Evolutionary conservation across 2,888 invertebrate species (phyloP), one percentile per base, ranked within the genome.

Genomic region (Sesamia inferens): DNA sequence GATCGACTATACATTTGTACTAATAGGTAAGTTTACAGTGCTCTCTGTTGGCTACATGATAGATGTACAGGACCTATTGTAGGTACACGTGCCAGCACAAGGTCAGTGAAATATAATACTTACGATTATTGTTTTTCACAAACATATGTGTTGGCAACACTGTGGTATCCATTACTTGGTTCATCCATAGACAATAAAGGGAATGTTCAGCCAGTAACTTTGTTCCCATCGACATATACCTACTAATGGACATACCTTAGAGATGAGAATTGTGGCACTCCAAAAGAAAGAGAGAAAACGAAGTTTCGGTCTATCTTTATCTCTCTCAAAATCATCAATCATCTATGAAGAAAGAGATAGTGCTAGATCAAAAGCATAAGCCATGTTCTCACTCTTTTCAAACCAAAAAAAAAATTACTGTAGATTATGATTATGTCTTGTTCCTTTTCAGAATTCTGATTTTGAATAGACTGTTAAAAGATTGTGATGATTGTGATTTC

Each of bases 21-120:
- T n/a, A 39, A 11, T 51, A 51, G 10, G 51, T 51, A 79, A 62
- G 57, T 62, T 59, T 44, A 4, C 54, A 19, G 0, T 31, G 42
- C n/a, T 8, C 22, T 44, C 16, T 54, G 39, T 64, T 76, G 58
- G n/a, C 10, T 67, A 14, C 42, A 64, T 70, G 57, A 57, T 47
- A 65, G 54, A 66, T 69, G 66, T 22, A 73, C 39, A 57, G 47
- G 59, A 48, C 59, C 55, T 48, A 13, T 62, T 11, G 5, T 42
- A 71, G 8, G 7, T 47, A 74, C 82, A 77, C 78, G 82, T 81
- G 79, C 5, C 55, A 6, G 1, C 11, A 22, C 81, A 78, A 81
- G 82, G 84, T 54, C 57, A 13, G 16, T 70, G 84, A 84, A 81
- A 81, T 70, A 71, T 72, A 80, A 83, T 81, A 76, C 54, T 63